These are phyloP conservation scores for Hermetia illucens DNA, from an alignment of 1,140 invertebrate genomes.

Conservation along the genomic window DNA sequence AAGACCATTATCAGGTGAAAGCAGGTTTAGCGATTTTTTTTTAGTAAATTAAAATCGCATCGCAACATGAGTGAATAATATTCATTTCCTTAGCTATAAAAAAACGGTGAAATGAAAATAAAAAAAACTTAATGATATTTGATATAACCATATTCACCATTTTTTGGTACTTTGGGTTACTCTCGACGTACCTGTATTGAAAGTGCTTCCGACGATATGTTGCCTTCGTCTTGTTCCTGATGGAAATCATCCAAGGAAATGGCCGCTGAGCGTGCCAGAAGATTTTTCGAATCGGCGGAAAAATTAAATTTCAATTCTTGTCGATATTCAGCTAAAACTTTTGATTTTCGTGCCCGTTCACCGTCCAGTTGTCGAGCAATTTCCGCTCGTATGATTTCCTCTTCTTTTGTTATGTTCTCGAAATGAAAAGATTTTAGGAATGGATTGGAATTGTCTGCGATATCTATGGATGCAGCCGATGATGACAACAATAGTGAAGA, in stretches of 20 bases:
- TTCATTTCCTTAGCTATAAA: too few relatives aligned
- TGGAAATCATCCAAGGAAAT: slow-evolving; percentile 13
- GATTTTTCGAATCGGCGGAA: slow-evolving; percentile 23
- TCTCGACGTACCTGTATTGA: slow-evolving; percentile 13
- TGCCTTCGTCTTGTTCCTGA: slow-evolving; percentile 16
- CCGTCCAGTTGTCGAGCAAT: slow-evolving; percentile 9
- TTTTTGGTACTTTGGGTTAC: too few relatives aligned
- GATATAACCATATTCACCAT: too few relatives aligned
- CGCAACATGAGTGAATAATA: too few relatives aligned
- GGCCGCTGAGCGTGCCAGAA: slow-evolving; percentile 21
- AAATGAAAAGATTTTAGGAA: slow-evolving; percentile 6
- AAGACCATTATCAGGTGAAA: too few relatives aligned
- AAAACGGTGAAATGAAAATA: too few relatives aligned
- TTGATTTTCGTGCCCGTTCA: slow-evolving; percentile 24
- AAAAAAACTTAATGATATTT: too few relatives aligned
- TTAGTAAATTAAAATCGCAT: too few relatives aligned
- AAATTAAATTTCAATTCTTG: slow-evolving; percentile 20
- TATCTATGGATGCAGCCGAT: neutral
- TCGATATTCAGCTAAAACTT: slow-evolving; percentile 25
- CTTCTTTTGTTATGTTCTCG: slow-evolving; percentile 26
- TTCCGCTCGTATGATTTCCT: slow-evolving; percentile 20
- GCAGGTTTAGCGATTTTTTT: too few relatives aligned
- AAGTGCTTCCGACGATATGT: slow-evolving; percentile 26
- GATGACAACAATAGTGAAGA: neutral
- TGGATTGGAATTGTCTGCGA: neutral